phyloP scores from a whole-genome alignment of 1,140 invertebrate species.

The Centruroides sculpturatus region DNA sequence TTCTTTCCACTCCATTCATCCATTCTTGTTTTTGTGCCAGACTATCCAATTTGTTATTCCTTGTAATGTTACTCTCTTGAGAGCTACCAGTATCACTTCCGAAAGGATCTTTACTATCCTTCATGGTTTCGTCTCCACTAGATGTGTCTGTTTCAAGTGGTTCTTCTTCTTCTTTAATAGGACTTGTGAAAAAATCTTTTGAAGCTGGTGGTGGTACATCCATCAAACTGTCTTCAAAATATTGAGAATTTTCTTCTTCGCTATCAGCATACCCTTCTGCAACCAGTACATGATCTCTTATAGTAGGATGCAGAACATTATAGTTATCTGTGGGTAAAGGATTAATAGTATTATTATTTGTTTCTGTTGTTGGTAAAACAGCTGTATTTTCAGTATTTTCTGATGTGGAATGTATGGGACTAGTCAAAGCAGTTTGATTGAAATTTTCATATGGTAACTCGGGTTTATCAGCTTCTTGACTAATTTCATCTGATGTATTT shows the following conservation, averaged over 20 bases:
- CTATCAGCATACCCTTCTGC: slow-evolving; percentile 2
- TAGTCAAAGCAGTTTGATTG: too few species aligned
- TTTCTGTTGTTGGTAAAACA: slow-evolving; percentile 5
- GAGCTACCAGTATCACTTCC: slow-evolving; percentile 18
- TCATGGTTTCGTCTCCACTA: slow-evolving; percentile 18
- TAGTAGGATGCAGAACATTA: slow-evolving; percentile 1
- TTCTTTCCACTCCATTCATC: slow-evolving; percentile 5
- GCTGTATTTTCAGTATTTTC: background rate
- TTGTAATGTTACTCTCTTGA: slow-evolving; percentile 8
- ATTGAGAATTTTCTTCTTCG: slow-evolving; percentile 17
- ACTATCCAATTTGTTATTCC: slow-evolving; percentile 4
- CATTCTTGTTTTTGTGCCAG: background rate
- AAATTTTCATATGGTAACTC: too few species aligned
- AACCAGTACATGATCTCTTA: slow-evolving; percentile 7
- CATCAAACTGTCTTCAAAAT: slow-evolving; percentile 21
- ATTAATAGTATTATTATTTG: slow-evolving; percentile 14
- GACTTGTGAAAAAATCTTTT: slow-evolving; percentile 15
- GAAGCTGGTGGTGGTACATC: slow-evolving; percentile 5
- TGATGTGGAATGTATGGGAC: too few species aligned
- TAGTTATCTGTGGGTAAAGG: background rate
- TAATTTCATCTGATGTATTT: too few species aligned
- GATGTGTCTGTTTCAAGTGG: slow-evolving; percentile 8
- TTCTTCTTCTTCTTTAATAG: slow-evolving; percentile 22
- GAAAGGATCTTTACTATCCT: slow-evolving; percentile 14
- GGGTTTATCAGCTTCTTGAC: too few species aligned